These are phyloP conservation scores for Anolis apletophallus DNA, from an alignment of 2,797 vertebrate species.

Conservation along the genomic window DNA sequence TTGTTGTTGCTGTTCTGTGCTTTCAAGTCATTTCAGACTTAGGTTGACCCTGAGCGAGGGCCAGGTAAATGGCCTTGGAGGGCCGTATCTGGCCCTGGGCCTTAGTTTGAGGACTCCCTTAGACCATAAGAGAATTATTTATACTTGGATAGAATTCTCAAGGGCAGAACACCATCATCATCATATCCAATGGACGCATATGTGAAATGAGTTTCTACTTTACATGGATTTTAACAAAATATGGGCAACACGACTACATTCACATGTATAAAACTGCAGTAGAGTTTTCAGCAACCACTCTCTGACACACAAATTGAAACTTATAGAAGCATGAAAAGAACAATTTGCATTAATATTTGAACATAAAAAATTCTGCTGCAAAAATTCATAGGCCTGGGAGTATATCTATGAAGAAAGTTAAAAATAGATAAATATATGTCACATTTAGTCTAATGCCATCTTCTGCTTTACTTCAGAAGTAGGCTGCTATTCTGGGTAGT, in stretches of 20 bases:
- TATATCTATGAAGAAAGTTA: neutral
- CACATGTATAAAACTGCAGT: neutral
- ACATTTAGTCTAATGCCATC: constrained; percentile 12
- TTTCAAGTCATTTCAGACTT: no score
- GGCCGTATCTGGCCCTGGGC: no score
- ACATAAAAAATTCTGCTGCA: constrained; percentile 2
- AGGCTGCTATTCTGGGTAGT: neutral
- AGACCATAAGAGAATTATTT: neutral
- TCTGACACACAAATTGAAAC: constrained; percentile 12
- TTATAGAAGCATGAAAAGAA: constrained; percentile 5
- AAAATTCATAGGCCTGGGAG: neutral
- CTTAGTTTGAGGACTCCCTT: no score
- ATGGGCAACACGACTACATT: neutral
- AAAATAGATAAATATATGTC: constrained; percentile 20
- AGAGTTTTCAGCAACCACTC: neutral
- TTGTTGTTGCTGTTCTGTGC: no score
- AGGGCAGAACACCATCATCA: neutral
- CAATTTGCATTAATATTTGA: constrained; percentile 27
- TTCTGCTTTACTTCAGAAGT: neutral
- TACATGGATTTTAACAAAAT: neutral
- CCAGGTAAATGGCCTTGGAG: no score
- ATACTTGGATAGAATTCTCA: neutral
- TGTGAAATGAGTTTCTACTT: neutral
- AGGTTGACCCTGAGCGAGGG: no score
- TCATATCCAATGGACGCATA: neutral